Base-by-base conservation (phyloP, 2,888 invertebrate species). In the Ophion ellenae region DNA sequence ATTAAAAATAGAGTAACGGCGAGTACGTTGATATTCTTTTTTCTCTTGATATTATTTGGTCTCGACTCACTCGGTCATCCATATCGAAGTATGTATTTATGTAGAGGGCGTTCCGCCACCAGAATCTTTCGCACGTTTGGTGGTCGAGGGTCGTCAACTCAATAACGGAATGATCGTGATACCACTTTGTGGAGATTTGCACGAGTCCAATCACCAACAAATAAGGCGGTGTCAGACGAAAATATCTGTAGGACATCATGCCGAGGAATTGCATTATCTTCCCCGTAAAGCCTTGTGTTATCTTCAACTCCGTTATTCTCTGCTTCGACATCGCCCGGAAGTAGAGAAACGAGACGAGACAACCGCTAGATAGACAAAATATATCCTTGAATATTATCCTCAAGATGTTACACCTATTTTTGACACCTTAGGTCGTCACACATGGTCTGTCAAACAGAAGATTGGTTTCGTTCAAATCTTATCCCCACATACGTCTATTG, bases 71-170 rank as follows among this genome's bases (percentile, higher is more conserved):
- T 90, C 93, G 97, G 91, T 97, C 97, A 36, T 95, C 95, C 91
- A 96, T 96, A 0, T 97, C 96, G 92, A 95, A 97, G 92, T 97
- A 95, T 91, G 97, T 97, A 93, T 97, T 97, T 90, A 97, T 96
- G 92, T 97, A 97, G 20, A 97, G 94, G n/a, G 97, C 95, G 91
- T 98, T 97, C 84, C 97, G 95, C 97, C 97, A 98, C 97, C 97
- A 98, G 93, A 95, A 97, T 87, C 95, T 95, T 76, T 96, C 96
- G 92, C 97, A 97, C n/a, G 96, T 97, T 73, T 96, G 93, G 89
- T 97, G 96, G 92, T 97, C 97, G 81, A 95, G 95, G 28, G 97
- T 95, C 0, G 96, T 96, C 0, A 97, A 96, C 87, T 97, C 96
- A 90, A 97, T 97, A 2, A 97, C 96, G 0, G 97, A 96, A 87